These are phyloP conservation scores for Drosophila triauraria DNA, from an alignment of 1,140 invertebrate genomes.

Conservation along the genomic window DNA sequence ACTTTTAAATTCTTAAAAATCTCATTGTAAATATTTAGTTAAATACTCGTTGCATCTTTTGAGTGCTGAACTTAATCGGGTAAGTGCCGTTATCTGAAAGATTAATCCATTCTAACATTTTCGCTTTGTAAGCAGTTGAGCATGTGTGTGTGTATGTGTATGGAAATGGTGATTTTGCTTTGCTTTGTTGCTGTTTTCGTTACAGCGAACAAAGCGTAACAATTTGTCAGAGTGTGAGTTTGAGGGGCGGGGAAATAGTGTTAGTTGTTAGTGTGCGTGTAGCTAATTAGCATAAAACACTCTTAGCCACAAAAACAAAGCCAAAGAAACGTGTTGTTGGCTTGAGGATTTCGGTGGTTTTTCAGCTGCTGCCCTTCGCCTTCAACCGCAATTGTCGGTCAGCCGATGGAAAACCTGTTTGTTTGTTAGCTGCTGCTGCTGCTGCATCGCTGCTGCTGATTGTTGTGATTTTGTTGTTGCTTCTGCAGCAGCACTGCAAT, in stretches of 20 bases:
- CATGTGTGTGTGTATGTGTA: constrained; percentile 20
- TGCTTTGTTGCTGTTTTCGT: constrained; percentile 55
- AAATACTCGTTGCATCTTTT: neutral
- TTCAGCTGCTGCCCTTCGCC: constrained; percentile 71
- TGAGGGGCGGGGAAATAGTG: constrained; percentile 2
- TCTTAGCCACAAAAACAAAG: constrained; percentile 45
- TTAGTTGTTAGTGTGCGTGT: constrained; percentile 22
- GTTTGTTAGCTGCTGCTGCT: constrained; percentile 35
- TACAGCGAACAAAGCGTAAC: constrained; percentile 66
- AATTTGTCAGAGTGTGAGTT: constrained; percentile 38
- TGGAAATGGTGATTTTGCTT: constrained; percentile 34
- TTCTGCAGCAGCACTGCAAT: constrained; percentile 44
- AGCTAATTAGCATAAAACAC: constrained; percentile 64
- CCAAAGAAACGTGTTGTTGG: constrained; percentile 57
- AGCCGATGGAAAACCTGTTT: constrained; percentile 75
- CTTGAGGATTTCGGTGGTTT: constrained; percentile 34
- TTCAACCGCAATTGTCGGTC: constrained; percentile 71
- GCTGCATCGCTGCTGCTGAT: constrained; percentile 31
- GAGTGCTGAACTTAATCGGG: constrained; percentile 8
- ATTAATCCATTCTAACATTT: constrained; percentile 9
- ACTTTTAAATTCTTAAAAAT: constrained; percentile 11
- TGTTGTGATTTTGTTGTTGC: constrained; percentile 69
- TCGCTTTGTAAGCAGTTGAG: constrained; percentile 27
- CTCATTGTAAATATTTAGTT: neutral
- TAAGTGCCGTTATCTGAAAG: constrained; percentile 40